Base-by-base conservation (phyloP, 2,888 invertebrate genomes). In the Acleris laterana region DNA sequence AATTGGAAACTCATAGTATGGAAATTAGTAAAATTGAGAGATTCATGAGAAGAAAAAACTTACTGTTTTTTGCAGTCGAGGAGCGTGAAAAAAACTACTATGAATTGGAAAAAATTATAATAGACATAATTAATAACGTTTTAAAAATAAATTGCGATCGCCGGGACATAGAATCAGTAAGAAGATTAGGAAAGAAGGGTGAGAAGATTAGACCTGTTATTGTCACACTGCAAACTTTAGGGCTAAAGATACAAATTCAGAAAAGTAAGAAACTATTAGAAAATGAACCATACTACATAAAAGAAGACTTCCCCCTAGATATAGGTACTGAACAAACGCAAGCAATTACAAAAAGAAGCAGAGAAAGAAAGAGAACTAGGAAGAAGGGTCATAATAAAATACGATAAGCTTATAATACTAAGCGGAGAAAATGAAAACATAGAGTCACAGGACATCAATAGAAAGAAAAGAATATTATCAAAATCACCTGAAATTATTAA, bases 271-370 rank as follows among this genome's bases (percentile, higher is more conserved):
- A 67, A 20, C 52, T 57, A 2, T 28, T 70, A n/a, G 19, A 59
- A 42, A 20, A 28, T 6, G 51, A 62, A 5, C 20, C 62, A 1
- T 68, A 63, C 44, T 68, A 72, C 38, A 64, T 69, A 44, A 72
- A 68, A 63, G 64, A 72, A 63, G 68, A 71, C 20, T 72, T 50
- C 11, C 68, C 71, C 13, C 38, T 50, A 22, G 66, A 70, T 5
- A 44, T n/a, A n/a, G n/a, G n/a, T 72, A 2, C 42, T 71, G 9
- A 62, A 61, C 19, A 71, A 72, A 48, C 65, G 70, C 3, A 71
- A 68, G 49, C 66, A 72, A 50, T 63, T 70, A 3, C 69, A 70
- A 69, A 17, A 1, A 11, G 59, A 71, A 59, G n/a, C 67, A 13
- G n/a, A 58, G 17, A 69, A 25, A 48, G 49, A 17, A 55, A 64